Conservation (phyloP, 2,113 vertebrate genomes). For the Hippotragus niger region DNA sequence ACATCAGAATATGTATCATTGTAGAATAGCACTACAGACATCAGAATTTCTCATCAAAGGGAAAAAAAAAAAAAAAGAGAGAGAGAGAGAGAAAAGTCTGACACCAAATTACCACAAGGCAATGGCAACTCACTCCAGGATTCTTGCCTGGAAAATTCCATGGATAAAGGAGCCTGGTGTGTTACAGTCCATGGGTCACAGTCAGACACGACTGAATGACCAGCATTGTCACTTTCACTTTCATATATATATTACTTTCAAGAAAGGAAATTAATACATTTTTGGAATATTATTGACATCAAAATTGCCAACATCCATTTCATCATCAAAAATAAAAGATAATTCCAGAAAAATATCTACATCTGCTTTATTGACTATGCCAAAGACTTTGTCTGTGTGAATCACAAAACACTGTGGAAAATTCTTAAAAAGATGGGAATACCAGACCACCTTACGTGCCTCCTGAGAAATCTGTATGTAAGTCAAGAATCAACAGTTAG, state of each 20-base stretch:
- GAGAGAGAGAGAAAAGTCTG: not conserved
- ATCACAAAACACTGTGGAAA: not conserved
- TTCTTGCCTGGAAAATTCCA: not conserved
- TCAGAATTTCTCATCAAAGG: not conserved
- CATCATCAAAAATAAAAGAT: not conserved
- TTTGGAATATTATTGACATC: not conserved
- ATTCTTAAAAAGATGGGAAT: not conserved
- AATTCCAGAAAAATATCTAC: not conserved
- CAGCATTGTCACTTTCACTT: not conserved
- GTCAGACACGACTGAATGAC: not conserved
- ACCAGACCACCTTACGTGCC: not conserved
- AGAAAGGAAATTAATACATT: not conserved
- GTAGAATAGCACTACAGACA: not conserved
- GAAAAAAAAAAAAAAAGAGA: not conserved
- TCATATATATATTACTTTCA: not conserved
- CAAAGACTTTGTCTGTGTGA: not conserved
- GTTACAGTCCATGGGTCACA: not conserved
- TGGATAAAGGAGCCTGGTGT: not conserved
- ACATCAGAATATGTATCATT: not conserved
- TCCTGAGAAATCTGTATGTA: not conserved
- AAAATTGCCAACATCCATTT: not conserved
- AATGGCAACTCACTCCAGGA: not conserved
- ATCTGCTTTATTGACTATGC: not conserved
- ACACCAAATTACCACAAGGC: not conserved
- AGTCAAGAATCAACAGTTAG: not conserved